Evolutionary conservation across 2,888 invertebrate genomes (phyloP), one percentile per base, ranked within the genome.

Genomic region (Eupithecia subumbrata): DNA sequence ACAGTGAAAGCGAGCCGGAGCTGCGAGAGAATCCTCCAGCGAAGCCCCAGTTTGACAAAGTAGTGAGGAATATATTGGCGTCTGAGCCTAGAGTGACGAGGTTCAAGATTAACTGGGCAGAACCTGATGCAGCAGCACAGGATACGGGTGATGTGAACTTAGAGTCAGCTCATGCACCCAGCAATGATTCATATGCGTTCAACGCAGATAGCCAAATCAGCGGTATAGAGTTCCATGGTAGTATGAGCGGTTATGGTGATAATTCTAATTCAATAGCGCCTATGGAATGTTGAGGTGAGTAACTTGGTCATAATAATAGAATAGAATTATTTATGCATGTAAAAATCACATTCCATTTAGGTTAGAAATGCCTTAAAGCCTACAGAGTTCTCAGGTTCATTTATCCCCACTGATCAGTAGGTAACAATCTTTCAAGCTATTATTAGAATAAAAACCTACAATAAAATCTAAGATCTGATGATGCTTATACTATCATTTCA

Each of bases 61-160:
- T 99, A 18, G 95, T 96, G 66, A 95, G 98, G 82, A 98, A 98
- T 91, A 98, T 98, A 78, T 90, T 98, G 52, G 98, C 98, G 0
- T 97, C 98, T 2, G 97, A 98, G 91, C 99, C 99, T 0, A 95
- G 99, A 86, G 99, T 99, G 5, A 99, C 99, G 5, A 96, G 95
- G 72, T 99, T 99, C 91, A 99, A 99, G 94, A 99, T 99, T 71
- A 99, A 99, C 88, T 99, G 99, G 99, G 99, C 98, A 77, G 98
- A 98, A 79, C 94, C 96, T 0, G 95, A 96, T 69, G 95, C 92
- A 25, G 89, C 84, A 0, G 87, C 89, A 0, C 81, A 88, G 0
- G 91, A 93, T 72, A 89, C 92, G 0, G 92, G 89, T 0, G 94
- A 93, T 72, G 91, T 90, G 0, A 93, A 93, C 73, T 71, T 94